Conservation (phyloP, 2,113 vertebrate species). For the Sciurus niger region DNA sequence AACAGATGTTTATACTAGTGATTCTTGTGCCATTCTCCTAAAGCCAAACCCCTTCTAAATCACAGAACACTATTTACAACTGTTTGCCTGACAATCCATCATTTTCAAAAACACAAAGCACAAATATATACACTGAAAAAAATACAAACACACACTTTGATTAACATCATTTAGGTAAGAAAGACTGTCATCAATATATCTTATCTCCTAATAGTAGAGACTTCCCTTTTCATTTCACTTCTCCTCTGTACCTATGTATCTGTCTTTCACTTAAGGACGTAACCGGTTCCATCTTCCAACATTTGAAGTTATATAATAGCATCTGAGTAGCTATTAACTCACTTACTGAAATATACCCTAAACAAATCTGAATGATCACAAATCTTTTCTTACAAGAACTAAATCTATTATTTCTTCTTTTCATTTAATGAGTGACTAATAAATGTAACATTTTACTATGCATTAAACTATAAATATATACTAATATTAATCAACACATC, state of each 20-base stretch:
- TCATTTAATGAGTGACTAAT: neutral
- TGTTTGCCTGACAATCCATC: neutral
- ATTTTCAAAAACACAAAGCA: slow-evolving; percentile 59
- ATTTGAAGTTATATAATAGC: neutral
- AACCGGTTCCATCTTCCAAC: neutral
- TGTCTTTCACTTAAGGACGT: neutral
- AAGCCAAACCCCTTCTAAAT: slow-evolving; percentile 1
- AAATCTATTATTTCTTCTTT: slow-evolving; percentile 3
- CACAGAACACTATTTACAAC: slow-evolving; percentile 24
- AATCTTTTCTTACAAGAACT: slow-evolving; percentile 15
- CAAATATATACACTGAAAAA: neutral
- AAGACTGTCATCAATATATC: neutral
- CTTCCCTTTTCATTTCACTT: neutral
- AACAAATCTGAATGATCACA: slow-evolving; percentile 17
- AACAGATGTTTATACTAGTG: neutral
- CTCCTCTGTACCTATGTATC: neutral
- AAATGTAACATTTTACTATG: neutral
- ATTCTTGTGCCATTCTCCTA: neutral
- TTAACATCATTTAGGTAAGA: neutral
- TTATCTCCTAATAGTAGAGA: neutral
- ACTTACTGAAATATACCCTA: slow-evolving; percentile 15
- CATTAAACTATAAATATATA: slow-evolving; percentile 14
- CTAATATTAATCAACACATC: slow-evolving; percentile 18
- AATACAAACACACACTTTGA: neutral
- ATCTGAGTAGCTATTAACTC: slow-evolving; percentile 3